Conservation (phyloP, 2,113 vertebrate genomes). For the Tyrannus savana region DNA sequence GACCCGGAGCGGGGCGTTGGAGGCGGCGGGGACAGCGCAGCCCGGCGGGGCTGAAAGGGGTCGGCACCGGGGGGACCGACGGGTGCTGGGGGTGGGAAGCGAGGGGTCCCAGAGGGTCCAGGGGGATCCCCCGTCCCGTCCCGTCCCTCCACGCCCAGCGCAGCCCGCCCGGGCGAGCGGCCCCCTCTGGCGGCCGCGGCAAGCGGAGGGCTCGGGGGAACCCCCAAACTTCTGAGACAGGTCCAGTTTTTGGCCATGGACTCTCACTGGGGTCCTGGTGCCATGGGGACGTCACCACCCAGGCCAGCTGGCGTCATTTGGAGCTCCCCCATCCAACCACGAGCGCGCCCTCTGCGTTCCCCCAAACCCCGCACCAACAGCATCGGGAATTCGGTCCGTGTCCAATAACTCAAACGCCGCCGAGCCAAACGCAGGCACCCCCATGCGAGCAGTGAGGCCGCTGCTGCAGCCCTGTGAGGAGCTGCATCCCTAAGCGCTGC, state of each 20-base stretch:
- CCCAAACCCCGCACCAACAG: accelerated
- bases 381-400: accelerated
- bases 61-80: too few relatives aligned
- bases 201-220: not conserved
- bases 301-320: not conserved
- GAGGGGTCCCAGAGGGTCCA: too few relatives aligned
- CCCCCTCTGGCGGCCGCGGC: not conserved
- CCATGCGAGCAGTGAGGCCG: accelerated
- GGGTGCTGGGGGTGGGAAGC: too few relatives aligned
- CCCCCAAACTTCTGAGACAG: too few relatives aligned
- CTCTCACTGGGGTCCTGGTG: not conserved
- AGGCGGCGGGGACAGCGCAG: too few relatives aligned
- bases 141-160: not conserved
- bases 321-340: accelerated
- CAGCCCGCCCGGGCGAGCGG: not conserved
- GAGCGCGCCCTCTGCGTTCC: accelerated
- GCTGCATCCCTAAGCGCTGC: accelerated
- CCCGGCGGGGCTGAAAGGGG: not conserved
- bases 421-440: accelerated
- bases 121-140: not conserved
- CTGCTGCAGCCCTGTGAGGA: not conserved
- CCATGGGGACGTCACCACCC: not conserved
- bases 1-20: too few relatives aligned
- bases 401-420: accelerated
- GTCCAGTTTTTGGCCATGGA: too few relatives aligned